Evolutionary conservation across 2,113 vertebrate genomes (phyloP), one percentile per base, ranked within the genome.

Genomic region (Grantiella picta): DNA sequence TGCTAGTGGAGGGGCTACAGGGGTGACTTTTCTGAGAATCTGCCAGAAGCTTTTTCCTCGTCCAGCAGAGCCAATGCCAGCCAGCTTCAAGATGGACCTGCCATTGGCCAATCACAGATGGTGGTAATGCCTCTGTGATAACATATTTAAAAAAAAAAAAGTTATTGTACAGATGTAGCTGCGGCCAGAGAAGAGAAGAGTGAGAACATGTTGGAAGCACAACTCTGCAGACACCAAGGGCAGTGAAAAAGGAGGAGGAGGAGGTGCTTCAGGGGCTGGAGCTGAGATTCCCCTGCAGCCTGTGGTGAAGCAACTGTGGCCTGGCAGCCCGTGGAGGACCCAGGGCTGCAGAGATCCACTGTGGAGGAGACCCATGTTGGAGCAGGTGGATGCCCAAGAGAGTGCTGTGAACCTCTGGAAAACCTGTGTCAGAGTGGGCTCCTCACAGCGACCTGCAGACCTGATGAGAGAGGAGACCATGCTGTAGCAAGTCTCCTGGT

Each of bases 391-490:
- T 59, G 11, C 25, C 29, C 31, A 50, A 31, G 11, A 76, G 21
- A 50, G 12, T 4, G 33, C 36, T 59, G 31, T 59, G 36, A 17
- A 31, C 10, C 11, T 31, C 25, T 59, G 61, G 31, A 50, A 68
- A 50, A 50, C 11, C 14, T 0, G 0, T 31, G 8, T 21, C 14
- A 59, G 53, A 66, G 14, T 31, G 50, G 31, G 13, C 16, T 59
- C 44, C 53, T 66, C 35, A 21, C 36, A 50, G 33, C 0, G 7
- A 18, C 44, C 22, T 59, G 44, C 20, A 50, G 31, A 42, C 31
- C 21, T 0, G 0, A 31, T 21, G 21, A 50, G 25, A 24, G 17
- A 76, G 14, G 61, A 52, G 1, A 11, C 9, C 17, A 42, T 50
- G 12, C 27, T 68, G 53, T 22, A 31, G 40, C 20, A 11, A 11